Percentiles rank a stretch among this genome's conserved stretches.
Conservation (phyloP, 2,113 vertebrate species). For the Cyprinus carpio region DNA sequence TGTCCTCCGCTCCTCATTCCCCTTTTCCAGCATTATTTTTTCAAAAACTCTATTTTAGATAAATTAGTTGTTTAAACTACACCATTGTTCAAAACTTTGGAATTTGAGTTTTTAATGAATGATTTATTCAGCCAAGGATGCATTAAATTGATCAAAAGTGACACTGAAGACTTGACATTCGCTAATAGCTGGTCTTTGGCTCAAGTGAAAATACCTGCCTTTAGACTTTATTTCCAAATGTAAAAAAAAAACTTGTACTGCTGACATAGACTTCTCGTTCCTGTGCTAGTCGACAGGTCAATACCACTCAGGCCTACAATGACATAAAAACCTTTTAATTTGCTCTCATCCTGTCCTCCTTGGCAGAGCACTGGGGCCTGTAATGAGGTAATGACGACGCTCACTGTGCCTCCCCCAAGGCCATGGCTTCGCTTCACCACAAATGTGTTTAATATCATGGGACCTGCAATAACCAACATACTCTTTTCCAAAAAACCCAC, state of each 20-base stretch:
- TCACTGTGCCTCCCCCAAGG: not conserved
- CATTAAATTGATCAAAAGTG: not conserved
- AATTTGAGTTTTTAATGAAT: no score
- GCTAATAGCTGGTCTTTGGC: not conserved
- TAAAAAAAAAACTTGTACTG: slow-evolving; percentile 12
- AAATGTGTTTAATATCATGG: not conserved
- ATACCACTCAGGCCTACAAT: no score
- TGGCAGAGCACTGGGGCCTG: slow-evolving; percentile 42
- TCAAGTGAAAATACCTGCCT: not conserved
- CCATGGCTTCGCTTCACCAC: not conserved
- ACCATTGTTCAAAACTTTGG: not conserved
- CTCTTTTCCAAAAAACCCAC: not conserved
- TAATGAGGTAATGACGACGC: slow-evolving; percentile 50
- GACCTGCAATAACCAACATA: not conserved
- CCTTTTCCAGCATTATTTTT: not conserved
- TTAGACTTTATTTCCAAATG: not conserved
- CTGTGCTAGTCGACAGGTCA: slow-evolving; percentile 28
- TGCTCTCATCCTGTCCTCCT: slow-evolving; percentile 36
- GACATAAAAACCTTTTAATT: no score
- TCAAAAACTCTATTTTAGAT: not conserved
- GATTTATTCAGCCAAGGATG: not conserved
- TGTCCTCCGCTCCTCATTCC: no score
- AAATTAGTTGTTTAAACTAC: not conserved
- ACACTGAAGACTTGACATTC: not conserved
- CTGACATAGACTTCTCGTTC: not conserved